phyloP scores from a whole-genome alignment of 2,888 invertebrate species.

The Nomada fucata region DNA sequence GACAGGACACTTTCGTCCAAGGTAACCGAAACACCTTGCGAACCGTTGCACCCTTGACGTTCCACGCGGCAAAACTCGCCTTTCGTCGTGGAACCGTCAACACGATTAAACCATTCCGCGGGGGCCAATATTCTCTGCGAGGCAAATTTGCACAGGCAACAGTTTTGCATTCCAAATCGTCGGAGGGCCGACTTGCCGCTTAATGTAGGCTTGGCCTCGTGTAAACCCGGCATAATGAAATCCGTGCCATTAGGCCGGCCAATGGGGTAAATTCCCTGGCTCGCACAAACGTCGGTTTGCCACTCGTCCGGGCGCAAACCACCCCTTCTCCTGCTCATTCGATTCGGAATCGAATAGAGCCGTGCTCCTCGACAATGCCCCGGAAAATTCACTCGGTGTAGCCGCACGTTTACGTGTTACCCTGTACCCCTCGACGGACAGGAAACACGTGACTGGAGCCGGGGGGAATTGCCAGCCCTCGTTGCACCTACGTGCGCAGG shows the following conservation, averaged over 20 bases:
- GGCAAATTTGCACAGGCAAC: conserved; percentile 67
- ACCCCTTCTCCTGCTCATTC: conserved; percentile 33
- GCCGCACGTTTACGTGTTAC: conserved; percentile 46
- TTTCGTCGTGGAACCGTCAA: conserved; percentile 9
- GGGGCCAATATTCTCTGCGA: conserved; percentile 51
- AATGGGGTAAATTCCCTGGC: conserved; percentile 66
- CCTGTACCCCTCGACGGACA: not conserved
- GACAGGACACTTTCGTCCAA: not conserved
- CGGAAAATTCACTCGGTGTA: conserved; percentile 66
- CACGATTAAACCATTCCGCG: conserved; percentile 45
- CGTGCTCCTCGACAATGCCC: conserved; percentile 66
- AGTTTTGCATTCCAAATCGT: conserved; percentile 68
- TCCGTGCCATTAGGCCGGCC: conserved; percentile 76
- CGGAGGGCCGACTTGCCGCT: conserved; percentile 41
- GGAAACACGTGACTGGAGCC: conserved; percentile 29
- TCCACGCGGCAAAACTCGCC: conserved; percentile 1
- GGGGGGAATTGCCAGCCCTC: conserved; percentile 24
- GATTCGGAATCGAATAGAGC: conserved; percentile 69
- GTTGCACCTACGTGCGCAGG: not conserved
- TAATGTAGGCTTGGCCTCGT: conserved; percentile 55
- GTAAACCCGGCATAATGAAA: conserved; percentile 77
- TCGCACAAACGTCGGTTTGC: conserved; percentile 73
- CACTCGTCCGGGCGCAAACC: conserved; percentile 59
- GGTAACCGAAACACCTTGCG: not conserved
- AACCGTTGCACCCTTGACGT: not conserved